phyloP scores from a whole-genome alignment of 2,797 vertebrate genomes.

The Naso thynnoides region DNA sequence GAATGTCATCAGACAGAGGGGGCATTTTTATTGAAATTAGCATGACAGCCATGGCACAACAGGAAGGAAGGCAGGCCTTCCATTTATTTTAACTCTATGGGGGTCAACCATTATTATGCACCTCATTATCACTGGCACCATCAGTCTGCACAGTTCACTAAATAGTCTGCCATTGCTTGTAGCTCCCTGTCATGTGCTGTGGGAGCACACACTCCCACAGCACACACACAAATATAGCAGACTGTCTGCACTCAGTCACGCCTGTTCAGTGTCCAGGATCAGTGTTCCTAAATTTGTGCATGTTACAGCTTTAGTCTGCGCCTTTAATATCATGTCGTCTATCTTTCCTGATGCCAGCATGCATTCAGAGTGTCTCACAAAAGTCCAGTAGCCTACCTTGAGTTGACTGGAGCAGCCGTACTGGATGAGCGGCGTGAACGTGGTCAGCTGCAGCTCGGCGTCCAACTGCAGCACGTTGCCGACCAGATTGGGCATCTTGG shows the following conservation, averaged over 20 bases:
- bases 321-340: constrained; percentile 24
- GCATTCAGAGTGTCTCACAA: background rate
- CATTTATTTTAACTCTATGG: constrained; percentile 46
- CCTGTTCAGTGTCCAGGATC: constrained; percentile 46
- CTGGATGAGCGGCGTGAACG: constrained; percentile 97
- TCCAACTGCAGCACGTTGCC: constrained; percentile 97
- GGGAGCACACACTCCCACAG: constrained; percentile 33
- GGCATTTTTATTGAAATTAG: constrained; percentile 68
- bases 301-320: background rate
- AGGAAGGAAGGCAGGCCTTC: constrained; percentile 27
- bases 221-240: constrained; percentile 48
- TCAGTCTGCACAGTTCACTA: constrained; percentile 47
- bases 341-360: background rate
- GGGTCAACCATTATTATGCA: constrained; percentile 39
- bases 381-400: constrained; percentile 85
- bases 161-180: constrained; percentile 42
- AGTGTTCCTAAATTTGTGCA: constrained; percentile 38
- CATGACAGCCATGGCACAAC: constrained; percentile 65
- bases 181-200: constrained; percentile 72
- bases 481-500: constrained; percentile 98
- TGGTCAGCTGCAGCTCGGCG: constrained; percentile 97
- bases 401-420: constrained; percentile 98
- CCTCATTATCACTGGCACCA: constrained; percentile 54
- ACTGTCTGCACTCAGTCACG: constrained; percentile 41
- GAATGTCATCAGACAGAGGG: constrained; percentile 76